These are phyloP conservation scores for Zosterops japonicus DNA, from an alignment of 2,113 vertebrate species.

Conservation along the genomic window DNA sequence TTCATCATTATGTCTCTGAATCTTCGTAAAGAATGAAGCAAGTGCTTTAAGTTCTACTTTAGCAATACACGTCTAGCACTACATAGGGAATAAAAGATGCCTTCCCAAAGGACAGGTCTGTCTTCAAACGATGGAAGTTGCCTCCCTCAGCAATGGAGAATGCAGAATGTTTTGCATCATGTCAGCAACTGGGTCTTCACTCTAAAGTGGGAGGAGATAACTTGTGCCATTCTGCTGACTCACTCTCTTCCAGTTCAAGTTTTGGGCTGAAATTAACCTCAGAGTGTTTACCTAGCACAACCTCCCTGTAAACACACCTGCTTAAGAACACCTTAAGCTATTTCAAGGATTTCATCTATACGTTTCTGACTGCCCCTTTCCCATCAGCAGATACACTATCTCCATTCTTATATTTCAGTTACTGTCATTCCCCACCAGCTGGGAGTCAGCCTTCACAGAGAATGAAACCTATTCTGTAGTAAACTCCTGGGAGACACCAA, in stretches of 20 bases:
- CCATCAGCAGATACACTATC: conserved; percentile 9
- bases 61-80: background rate
- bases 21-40: background rate
- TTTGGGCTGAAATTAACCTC: conserved; percentile 7
- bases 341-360: conserved; percentile 31
- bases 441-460: background rate
- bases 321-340: background rate
- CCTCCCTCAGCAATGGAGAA: background rate
- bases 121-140: background rate
- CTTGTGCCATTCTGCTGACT: background rate
- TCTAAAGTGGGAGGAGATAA: background rate
- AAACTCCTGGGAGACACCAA: background rate
- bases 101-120: background rate
- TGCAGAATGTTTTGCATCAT: background rate
- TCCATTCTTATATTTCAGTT: conserved; percentile 50
- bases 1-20: background rate
- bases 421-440: conserved; percentile 21
- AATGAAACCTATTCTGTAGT: background rate
- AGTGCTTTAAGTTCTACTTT: background rate
- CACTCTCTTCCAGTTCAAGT: background rate
- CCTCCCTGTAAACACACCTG: background rate
- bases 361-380: background rate
- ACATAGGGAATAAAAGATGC: background rate
- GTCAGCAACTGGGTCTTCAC: background rate
- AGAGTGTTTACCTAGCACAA: background rate